Base-by-base conservation (phyloP, 2,797 vertebrate genomes). In the Pempheris klunzingeri region DNA sequence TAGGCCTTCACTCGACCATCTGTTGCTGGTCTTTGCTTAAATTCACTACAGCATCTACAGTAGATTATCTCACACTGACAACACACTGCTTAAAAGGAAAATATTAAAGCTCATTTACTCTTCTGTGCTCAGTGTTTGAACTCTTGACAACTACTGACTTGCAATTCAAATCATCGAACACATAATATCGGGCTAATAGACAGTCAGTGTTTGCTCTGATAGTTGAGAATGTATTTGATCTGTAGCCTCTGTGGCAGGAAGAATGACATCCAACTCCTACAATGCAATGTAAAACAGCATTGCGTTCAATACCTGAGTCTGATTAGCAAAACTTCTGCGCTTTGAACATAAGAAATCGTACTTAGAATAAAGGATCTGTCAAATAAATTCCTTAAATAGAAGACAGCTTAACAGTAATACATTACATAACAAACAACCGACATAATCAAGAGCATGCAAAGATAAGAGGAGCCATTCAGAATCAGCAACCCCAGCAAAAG, bases 1-100 rank as follows among this genome's bases (percentile, higher is more conserved):
- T 34, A 46, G 85, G 79, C 80, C 80, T 78, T 78, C 32, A 20
- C 64, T 71, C 68, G 34, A 81, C 84, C 84, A 90, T 90, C 87
- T 90, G 90, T 89, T 91, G 89, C 85, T 71, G 63, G 63, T 76
- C 43, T 71, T 44, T 2, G 0, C 61, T 77, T 32, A 62, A 80
- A 84, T 57, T 54, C 15, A 46, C 38, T 55, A 59, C 6, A 53
- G 34, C 17, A 3, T 53, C 39, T 59, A 47, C 11, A 24, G 22
- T 28, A 34, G n/a, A 66, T 73, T 61, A 62, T 79, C n/a, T 58
- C 39, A 36, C 28, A 4, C 6, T 49, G 8, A 22, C 11, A 36
- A 9, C 49, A 43, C 18, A 63, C 28, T 11, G 58, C 54, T 63
- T 54, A 24, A 34, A 62, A 8, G 15, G n/a, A 24, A 71, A 55